phyloP scores from a whole-genome alignment of 1,140 invertebrate species.

The Drosophila ercepeae region DNA sequence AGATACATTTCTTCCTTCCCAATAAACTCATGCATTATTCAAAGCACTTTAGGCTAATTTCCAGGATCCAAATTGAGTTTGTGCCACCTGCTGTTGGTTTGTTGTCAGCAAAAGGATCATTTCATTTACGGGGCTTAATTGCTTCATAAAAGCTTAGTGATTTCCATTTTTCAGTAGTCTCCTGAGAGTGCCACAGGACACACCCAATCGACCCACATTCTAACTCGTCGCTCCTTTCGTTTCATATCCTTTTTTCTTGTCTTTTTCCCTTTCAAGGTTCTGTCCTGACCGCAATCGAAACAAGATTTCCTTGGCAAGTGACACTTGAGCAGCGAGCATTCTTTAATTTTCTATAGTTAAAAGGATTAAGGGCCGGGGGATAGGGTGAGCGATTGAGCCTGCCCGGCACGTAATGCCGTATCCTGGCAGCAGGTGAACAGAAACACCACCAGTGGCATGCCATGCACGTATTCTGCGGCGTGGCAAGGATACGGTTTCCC shows the following conservation, averaged over 20 bases:
- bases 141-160: background rate
- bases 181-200: background rate
- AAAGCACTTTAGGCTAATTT: background rate
- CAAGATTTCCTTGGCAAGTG: conserved; percentile 1
- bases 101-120: background rate
- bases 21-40: background rate
- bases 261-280: background rate
- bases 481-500: background rate
- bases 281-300: background rate
- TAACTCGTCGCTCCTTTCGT: background rate
- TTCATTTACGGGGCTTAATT: background rate
- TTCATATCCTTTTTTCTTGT: background rate
- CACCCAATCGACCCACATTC: background rate
- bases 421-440: conserved; percentile 1
- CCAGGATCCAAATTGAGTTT: background rate
- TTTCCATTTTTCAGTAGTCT: background rate
- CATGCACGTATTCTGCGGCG: background rate
- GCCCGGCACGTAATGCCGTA: conserved; percentile 2
- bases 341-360: conserved; percentile 2
- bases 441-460: background rate
- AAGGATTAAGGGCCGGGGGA: background rate
- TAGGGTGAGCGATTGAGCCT: background rate
- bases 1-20: background rate
- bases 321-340: background rate
- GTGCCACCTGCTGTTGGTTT: background rate